Evolutionary conservation across 2,888 invertebrate species (phyloP), one percentile per base, ranked within the genome.

Genomic region (Amiota mariae): DNA sequence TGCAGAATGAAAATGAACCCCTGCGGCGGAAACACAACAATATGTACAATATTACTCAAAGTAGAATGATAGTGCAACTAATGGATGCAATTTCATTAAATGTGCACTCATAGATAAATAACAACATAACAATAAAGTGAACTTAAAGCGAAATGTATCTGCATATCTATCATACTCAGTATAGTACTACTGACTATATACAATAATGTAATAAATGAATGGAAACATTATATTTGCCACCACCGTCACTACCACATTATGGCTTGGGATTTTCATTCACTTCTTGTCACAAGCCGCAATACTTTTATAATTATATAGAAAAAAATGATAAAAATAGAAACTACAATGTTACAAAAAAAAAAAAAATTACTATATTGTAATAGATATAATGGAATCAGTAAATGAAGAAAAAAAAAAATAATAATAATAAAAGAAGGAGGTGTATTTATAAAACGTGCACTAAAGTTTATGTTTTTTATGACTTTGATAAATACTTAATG

Each of bases 21-120:
- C 59, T 36, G 36, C 63, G 18, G 48, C 48, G 15, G 13, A 15
- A 66, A 66, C 6, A 66, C 18, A 66, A 18, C 48, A 66, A 48
- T 10, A 18, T 15, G 47, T 48, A 66, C 47, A 66, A 66, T 15
- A 36, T 36, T 36, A 36, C 6, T 36, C 36, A 6, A 66, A 64
- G n/a, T 10, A 64, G 0, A 15, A 66, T 18, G 2, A 48, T 18
- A 12, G 66, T 48, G 18, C 47, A 66, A 48, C 66, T 66, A 66
- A 66, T 66, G 48, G 66, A 66, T 66, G 18, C 66, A 66, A 18
- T 48, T 48, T 66, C 66, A 66, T 66, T 66, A 66, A 12, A 66
- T 66, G 49, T 11, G 66, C 49, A 49, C 20, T 18, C 18, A 48
- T 66, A 49, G 66, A 66, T 66, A 48, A 47, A 66, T 36, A 51